Conservation (phyloP, 1,140 invertebrate genomes). For the Heliconius himera region DNA sequence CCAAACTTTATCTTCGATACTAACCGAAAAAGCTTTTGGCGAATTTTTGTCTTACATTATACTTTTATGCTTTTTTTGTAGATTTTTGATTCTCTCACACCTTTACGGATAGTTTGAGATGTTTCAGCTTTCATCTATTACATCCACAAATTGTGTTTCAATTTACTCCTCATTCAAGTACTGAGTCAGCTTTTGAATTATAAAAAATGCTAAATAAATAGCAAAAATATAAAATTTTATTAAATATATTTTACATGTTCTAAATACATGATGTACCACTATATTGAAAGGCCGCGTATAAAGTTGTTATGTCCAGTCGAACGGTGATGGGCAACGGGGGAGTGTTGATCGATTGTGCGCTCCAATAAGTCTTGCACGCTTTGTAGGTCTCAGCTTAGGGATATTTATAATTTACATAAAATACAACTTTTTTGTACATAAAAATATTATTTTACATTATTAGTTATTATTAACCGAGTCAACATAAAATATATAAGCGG, state of each 20-base stretch:
- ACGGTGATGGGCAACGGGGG: constrained; percentile 14
- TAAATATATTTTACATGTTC: constrained; percentile 4
- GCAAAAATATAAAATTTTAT: not conserved
- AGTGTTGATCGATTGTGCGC: constrained; percentile 23
- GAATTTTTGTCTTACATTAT: not conserved
- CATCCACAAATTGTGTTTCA: too few relatives aligned
- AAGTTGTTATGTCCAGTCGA: constrained; percentile 15
- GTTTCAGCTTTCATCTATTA: too few relatives aligned
- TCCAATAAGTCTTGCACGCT: constrained; percentile 16
- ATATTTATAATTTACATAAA: constrained; percentile 9
- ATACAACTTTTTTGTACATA: not conserved
- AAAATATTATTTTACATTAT: not conserved
- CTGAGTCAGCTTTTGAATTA: too few relatives aligned
- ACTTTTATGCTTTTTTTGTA: not conserved
- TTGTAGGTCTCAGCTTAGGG: not conserved
- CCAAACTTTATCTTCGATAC: not conserved
- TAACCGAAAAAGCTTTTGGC: not conserved
- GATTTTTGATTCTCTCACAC: not conserved
- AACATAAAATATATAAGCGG: too few relatives aligned
- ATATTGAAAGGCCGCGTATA: constrained; percentile 14
- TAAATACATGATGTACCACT: constrained; percentile 1
- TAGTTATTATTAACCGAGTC: too few relatives aligned
- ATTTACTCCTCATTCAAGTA: too few relatives aligned
- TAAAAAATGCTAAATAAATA: not conserved
- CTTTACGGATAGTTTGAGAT: not conserved